A percentile compares a stretch with the other conserved stretches of the same genome.
Conservation (phyloP, 2,797 vertebrate species). For the Sorex maritimensis region DNA sequence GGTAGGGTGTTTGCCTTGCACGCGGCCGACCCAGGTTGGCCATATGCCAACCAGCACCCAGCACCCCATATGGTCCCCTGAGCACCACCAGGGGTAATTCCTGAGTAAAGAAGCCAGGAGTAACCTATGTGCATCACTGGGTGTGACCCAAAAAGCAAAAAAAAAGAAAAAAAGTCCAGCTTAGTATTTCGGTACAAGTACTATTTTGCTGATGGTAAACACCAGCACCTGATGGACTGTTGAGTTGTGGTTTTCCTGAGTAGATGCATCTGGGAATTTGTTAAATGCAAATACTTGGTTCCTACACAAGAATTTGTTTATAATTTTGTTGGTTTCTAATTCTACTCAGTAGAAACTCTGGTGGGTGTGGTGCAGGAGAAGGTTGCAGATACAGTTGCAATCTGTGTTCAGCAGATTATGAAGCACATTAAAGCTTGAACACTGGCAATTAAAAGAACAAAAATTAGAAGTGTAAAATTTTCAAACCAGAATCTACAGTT, state of each 20-base stretch:
- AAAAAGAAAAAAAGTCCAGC: neutral
- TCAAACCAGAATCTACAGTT: neutral
- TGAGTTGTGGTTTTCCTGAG: neutral
- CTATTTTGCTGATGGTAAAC: conserved; percentile 15
- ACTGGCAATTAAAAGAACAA: conserved; percentile 43
- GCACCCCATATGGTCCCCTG: too few species aligned
- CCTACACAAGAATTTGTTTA: neutral
- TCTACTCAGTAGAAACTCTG: conserved; percentile 21
- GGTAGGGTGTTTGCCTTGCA: too few species aligned
- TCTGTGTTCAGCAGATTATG: neutral
- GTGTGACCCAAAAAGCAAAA: too few species aligned
- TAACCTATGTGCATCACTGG: too few species aligned
- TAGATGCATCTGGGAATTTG: neutral
- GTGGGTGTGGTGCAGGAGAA: too few species aligned
- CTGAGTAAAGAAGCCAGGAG: too few species aligned
- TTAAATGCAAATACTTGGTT: conserved; percentile 14
- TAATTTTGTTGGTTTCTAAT: too few species aligned
- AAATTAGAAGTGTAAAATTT: conserved; percentile 42
- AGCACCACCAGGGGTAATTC: too few species aligned
- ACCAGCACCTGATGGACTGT: neutral
- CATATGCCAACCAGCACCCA: too few species aligned
- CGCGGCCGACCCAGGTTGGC: too few species aligned
- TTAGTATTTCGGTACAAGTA: neutral
- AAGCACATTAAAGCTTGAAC: neutral
- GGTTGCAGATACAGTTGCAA: neutral